Evolutionary conservation across 2,888 invertebrate genomes (phyloP).

Genomic region (Leptopilina syphax): DNA sequence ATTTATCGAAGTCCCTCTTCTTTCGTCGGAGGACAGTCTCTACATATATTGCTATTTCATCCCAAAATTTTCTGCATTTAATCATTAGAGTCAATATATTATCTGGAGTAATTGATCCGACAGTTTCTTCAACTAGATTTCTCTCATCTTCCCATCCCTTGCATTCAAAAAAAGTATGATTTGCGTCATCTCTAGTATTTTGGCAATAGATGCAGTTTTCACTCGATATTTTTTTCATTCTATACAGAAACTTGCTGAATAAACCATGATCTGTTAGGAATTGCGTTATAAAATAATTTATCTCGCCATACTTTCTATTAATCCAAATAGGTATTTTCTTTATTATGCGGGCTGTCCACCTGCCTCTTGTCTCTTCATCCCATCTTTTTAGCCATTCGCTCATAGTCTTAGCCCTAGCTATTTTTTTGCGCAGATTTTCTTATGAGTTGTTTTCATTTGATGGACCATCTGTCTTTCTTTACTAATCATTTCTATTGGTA

Average conservation of each 20-base stretch:
- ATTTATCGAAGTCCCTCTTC: too few species aligned
- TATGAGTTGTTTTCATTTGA: neutral
- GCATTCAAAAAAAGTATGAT: slow-evolving; percentile 48
- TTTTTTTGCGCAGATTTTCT: neutral
- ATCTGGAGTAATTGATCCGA: too few species aligned
- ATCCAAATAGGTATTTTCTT: neutral
- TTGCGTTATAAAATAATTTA: slow-evolving; percentile 45
- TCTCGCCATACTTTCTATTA: neutral
- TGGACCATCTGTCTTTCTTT: slow-evolving; percentile 38
- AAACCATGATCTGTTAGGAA: slow-evolving; percentile 56
- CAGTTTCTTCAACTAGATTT: too few species aligned
- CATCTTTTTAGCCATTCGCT: neutral
- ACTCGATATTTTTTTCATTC: slow-evolving; percentile 34
- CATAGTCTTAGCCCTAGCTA: too few species aligned
- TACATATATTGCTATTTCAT: too few species aligned
- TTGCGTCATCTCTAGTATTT: slow-evolving; percentile 41
- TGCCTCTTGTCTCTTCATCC: neutral
- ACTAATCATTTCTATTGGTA: slow-evolving; percentile 50
- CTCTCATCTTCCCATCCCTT: neutral
- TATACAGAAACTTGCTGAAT: slow-evolving; percentile 52
- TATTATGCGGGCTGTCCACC: neutral
- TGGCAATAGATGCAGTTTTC: slow-evolving; percentile 45
- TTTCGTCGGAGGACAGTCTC: too few species aligned
- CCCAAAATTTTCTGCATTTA: too few species aligned
- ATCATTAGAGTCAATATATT: too few species aligned